Percentiles rank a stretch among this genome's conserved stretches.
Evolutionary conservation across 2,113 vertebrate genomes (phyloP).

Genomic region (Mirounga angustirostris): DNA sequence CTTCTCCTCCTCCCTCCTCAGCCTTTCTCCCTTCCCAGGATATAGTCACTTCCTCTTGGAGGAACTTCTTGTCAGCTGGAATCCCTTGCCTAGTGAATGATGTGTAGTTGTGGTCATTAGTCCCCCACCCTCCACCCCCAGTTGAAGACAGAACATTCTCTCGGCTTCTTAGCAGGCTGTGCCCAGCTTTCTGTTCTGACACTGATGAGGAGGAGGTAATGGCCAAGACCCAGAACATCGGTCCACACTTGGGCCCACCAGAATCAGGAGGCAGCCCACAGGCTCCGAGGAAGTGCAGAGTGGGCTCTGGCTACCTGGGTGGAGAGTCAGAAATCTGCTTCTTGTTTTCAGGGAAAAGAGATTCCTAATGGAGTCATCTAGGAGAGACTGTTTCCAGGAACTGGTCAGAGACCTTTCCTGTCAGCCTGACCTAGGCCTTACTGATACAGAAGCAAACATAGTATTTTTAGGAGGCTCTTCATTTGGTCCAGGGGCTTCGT

Average conservation of each 20-base stretch:
- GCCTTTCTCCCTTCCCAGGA: neutral
- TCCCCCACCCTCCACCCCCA: neutral
- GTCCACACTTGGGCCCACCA: neutral
- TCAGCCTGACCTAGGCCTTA: neutral
- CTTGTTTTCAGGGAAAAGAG: neutral
- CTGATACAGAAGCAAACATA: fast-evolving
- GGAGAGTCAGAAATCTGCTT: neutral
- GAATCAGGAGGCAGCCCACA: neutral
- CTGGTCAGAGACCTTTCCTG: neutral
- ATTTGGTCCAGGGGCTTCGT: fast-evolving
- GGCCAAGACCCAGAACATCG: neutral
- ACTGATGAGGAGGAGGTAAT: neutral
- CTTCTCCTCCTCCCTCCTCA: neutral
- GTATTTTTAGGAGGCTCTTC: neutral
- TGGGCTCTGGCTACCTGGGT: fast-evolving
- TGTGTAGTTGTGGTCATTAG: neutral
- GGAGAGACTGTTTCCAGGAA: neutral
- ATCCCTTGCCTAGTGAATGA: neutral
- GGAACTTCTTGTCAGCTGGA: neutral
- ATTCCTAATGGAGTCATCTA: neutral
- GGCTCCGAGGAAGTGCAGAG: neutral
- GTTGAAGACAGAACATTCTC: neutral
- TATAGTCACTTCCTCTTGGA: neutral
- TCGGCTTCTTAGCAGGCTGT: neutral
- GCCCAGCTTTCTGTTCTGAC: neutral